A percentile compares a stretch with the other conserved stretches of the same genome.
These are phyloP conservation scores for Macquaria australasica DNA, from an alignment of 2,113 vertebrate species.

Conservation along the genomic window DNA sequence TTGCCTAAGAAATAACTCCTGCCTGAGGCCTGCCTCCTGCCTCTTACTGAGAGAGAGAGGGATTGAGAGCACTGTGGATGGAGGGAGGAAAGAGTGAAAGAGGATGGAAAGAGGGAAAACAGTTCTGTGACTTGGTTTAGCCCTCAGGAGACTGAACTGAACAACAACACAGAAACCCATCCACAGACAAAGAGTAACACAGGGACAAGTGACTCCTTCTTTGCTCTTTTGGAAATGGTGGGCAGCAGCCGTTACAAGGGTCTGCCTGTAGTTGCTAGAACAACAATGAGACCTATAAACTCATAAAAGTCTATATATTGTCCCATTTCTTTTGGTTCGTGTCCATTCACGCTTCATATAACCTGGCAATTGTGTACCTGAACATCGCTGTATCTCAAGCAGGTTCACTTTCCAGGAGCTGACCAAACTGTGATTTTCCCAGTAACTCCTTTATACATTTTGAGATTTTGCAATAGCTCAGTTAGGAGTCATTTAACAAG, in stretches of 20 bases:
- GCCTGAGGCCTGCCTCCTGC: constrained; percentile 47
- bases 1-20: constrained; percentile 40
- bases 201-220: constrained; percentile 46
- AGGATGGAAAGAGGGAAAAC: constrained; percentile 21
- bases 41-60: neutral
- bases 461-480: neutral
- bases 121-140: constrained; percentile 27
- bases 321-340: constrained; percentile 14
- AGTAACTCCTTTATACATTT: neutral
- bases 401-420: neutral
- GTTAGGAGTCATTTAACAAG: neutral
- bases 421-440: neutral
- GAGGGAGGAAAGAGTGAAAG: constrained; percentile 9
- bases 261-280: constrained; percentile 44
- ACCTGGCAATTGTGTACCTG: neutral
- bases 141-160: constrained; percentile 24
- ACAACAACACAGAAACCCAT: constrained; percentile 36
- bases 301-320: constrained; percentile 51
- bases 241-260: constrained; percentile 42
- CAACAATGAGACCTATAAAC: constrained; percentile 44
- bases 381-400: neutral
- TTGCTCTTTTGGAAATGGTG: constrained; percentile 58
- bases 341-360: constrained; percentile 22
- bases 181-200: constrained; percentile 26
- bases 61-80: neutral